Percentiles rank a stretch among this genome's conserved stretches.
phyloP scores from a whole-genome alignment of 2,888 invertebrate genomes.

The Gibbula magus region DNA sequence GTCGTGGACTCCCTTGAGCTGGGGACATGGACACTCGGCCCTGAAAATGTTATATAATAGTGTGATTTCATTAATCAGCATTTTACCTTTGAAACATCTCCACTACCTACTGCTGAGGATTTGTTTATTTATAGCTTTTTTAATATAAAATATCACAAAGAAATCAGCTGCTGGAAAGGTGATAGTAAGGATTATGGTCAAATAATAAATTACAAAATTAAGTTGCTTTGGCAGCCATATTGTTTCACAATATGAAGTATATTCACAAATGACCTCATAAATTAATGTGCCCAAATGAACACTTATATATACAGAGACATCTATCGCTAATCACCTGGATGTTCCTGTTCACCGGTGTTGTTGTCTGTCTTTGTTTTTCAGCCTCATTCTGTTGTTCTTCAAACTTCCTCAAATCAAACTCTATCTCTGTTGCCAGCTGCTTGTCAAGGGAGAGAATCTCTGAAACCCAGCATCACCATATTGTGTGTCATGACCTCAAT shows the following conservation, averaged over 20 bases:
- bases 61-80: too few species aligned
- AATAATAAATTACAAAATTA: too few species aligned
- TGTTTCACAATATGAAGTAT: not conserved
- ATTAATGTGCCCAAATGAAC: not conserved
- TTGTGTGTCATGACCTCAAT: too few species aligned
- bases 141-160: too few species aligned
- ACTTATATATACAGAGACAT: not conserved
- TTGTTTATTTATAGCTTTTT: too few species aligned
- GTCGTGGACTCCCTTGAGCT: not conserved
- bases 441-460: conserved; percentile 76
- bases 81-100: too few species aligned
- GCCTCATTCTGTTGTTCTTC: conserved; percentile 63
- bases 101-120: too few species aligned
- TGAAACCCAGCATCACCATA: conserved; percentile 36
- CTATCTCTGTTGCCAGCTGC: conserved; percentile 76
- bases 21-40: conserved; percentile 4
- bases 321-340: not conserved
- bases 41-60: not conserved
- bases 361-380: conserved; percentile 7
- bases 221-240: too few species aligned
- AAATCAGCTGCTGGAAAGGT: too few species aligned
- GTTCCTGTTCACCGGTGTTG: not conserved
- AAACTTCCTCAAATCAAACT: conserved; percentile 75
- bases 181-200: too few species aligned
- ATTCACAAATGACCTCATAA: not conserved